A percentile compares a stretch with the other conserved stretches of the same genome.
Evolutionary conservation across 2,797 vertebrate species (phyloP).

Genomic region (Cyprinella venusta): DNA sequence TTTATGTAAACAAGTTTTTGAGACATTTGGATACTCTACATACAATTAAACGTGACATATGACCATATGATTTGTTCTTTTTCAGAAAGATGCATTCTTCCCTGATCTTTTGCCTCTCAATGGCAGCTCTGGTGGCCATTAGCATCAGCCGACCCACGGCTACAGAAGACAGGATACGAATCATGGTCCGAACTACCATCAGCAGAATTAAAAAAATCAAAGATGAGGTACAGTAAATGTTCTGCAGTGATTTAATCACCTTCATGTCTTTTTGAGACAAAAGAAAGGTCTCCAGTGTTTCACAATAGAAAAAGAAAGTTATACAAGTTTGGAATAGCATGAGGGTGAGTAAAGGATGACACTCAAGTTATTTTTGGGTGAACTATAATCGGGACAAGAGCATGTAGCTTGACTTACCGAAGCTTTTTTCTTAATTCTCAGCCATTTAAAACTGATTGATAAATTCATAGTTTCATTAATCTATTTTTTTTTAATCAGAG

Average conservation of each 20-base stretch:
- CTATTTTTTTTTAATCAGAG: neutral
- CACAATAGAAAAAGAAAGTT: neutral
- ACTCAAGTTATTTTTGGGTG: neutral
- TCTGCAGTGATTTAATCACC: neutral
- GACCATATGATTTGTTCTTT: constrained; percentile 11
- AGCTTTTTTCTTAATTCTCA: neutral
- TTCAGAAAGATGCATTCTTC: constrained; percentile 60
- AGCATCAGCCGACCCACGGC: constrained; percentile 42
- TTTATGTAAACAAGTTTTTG: neutral
- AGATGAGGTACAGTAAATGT: constrained; percentile 58
- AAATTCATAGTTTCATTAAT: neutral
- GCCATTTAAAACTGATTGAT: neutral
- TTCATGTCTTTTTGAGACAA: too few relatives aligned
- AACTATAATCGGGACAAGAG: neutral
- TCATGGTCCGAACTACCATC: constrained; percentile 63
- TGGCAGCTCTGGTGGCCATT: constrained; percentile 43
- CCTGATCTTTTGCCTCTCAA: constrained; percentile 49
- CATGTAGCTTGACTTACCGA: neutral
- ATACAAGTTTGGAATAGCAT: neutral
- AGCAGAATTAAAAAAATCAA: constrained; percentile 63
- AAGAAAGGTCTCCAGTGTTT: neutral
- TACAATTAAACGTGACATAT: neutral
- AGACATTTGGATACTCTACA: neutral
- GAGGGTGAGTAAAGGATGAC: neutral
- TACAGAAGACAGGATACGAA: constrained; percentile 45